These are phyloP conservation scores for Cryptoprocta ferox DNA, from an alignment of 2,797 vertebrate genomes.

Conservation along the genomic window DNA sequence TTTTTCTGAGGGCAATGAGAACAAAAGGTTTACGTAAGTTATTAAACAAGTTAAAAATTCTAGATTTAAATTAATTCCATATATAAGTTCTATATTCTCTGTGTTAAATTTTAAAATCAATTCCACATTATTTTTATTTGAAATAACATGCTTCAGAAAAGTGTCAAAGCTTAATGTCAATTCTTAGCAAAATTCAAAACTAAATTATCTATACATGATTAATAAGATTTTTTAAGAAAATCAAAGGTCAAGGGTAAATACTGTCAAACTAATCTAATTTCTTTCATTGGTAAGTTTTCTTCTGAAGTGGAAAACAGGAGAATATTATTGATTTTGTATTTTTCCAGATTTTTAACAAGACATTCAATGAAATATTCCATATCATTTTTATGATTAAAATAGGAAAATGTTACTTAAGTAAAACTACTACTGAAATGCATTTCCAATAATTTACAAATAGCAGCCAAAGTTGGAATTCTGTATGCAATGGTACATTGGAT, in stretches of 20 bases:
- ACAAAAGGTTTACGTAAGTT: not conserved
- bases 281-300: not conserved
- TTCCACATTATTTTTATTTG: not conserved
- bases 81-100: not conserved
- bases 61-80: not conserved
- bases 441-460: not conserved
- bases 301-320: not conserved
- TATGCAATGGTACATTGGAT: not conserved
- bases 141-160: not conserved
- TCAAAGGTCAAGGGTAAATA: not conserved
- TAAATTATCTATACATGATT: not conserved
- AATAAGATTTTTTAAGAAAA: not conserved
- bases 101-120: not conserved
- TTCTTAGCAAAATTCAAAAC: not conserved
- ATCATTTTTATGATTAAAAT: not conserved
- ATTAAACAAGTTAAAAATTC: not conserved
- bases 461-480: not conserved
- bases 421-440: not conserved
- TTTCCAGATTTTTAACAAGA: not conserved
- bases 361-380: not conserved
- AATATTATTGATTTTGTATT: not conserved
- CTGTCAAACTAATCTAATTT: not conserved
- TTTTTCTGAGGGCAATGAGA: not conserved
- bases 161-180: not conserved
- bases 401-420: not conserved